Conservation (phyloP, 2,113 vertebrate species). For the Melanocharis versteri region DNA sequence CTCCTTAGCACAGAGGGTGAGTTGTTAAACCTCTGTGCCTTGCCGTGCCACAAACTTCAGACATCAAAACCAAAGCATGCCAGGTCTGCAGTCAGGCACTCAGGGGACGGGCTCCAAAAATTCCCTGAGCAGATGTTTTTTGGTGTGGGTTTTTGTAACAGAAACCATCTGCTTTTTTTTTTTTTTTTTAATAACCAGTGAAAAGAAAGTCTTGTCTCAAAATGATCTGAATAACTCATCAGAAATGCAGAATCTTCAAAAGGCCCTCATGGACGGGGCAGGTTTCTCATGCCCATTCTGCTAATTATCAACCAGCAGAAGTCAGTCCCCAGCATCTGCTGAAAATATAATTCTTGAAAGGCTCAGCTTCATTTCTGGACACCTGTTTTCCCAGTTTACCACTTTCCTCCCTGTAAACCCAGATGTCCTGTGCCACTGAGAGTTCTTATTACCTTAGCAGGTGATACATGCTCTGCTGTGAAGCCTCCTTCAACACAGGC, state of each 20-base stretch:
- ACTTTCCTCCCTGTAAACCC: background rate
- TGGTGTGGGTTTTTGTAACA: background rate
- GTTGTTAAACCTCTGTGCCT: background rate
- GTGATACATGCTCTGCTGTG: background rate
- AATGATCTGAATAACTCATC: background rate
- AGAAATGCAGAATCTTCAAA: slow-evolving; percentile 39
- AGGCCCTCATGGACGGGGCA: accelerated
- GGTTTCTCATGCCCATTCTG: background rate
- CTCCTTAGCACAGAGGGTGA: background rate
- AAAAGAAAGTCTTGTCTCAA: background rate
- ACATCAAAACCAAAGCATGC: background rate
- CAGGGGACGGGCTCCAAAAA: background rate
- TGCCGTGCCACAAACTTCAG: background rate
- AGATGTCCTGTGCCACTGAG: background rate
- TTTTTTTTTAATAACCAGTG: background rate
- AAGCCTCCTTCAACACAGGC: background rate
- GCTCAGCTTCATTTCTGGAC: background rate
- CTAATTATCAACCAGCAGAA: background rate
- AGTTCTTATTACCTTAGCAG: background rate
- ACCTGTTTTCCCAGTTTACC: slow-evolving; percentile 23
- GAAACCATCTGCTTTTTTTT: background rate
- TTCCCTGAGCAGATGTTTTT: slow-evolving; percentile 19
- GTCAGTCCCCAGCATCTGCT: background rate
- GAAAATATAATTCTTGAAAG: background rate
- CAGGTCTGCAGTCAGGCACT: background rate